Conservation (phyloP, 1,140 invertebrate genomes). For the Drosophila kanapiae region DNA sequence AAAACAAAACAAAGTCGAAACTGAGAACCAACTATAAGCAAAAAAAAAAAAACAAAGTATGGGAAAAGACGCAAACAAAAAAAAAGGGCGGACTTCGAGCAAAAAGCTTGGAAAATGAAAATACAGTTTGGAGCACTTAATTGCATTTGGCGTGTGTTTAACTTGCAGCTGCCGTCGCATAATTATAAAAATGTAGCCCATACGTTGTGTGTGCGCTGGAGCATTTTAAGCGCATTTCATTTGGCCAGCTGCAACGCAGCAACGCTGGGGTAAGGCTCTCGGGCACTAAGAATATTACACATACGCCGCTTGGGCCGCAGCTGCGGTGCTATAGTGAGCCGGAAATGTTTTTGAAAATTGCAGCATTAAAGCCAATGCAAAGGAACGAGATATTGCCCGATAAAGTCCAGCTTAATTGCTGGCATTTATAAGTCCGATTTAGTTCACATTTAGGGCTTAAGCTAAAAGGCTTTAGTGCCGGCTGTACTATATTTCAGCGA, state of each 20-base stretch:
- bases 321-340: conserved; percentile 16
- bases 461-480: background rate
- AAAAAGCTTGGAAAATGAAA: conserved; percentile 28
- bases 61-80: background rate
- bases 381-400: conserved; percentile 10
- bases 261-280: conserved; percentile 26
- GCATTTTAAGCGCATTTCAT: conserved; percentile 48
- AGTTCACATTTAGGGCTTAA: background rate
- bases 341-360: conserved; percentile 45
- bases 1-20: conserved; percentile 43
- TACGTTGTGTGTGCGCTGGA: conserved; percentile 44
- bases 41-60: conserved; percentile 13
- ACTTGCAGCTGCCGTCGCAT: conserved; percentile 64
- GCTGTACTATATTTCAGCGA: background rate
- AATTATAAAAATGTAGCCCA: conserved; percentile 74
- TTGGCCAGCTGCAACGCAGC: conserved; percentile 36
- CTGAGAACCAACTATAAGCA: conserved; percentile 2
- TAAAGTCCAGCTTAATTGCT: conserved; percentile 11
- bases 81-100: background rate
- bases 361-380: conserved; percentile 26
- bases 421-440: background rate
- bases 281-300: conserved; percentile 52
- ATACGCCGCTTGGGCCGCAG: conserved; percentile 51
- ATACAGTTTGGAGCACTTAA: conserved; percentile 62
- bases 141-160: conserved; percentile 68